Conservation (phyloP, 2,888 invertebrate genomes). For the Cancer borealis region DNA sequence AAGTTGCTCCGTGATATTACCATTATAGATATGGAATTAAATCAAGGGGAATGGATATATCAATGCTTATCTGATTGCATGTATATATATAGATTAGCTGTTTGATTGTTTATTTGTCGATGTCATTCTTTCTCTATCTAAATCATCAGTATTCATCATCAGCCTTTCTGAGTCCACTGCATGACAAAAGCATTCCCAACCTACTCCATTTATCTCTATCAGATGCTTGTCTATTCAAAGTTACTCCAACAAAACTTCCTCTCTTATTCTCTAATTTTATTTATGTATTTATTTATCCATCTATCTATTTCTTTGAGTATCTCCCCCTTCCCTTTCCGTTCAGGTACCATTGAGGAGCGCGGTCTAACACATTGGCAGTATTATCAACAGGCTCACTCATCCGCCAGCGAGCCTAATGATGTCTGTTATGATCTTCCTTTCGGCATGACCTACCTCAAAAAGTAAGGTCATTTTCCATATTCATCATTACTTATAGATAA, state of each 20-base stretch:
- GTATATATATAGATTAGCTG: no score
- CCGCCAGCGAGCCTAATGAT: neutral
- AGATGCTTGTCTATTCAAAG: no score
- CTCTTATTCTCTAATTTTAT: neutral
- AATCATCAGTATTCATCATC: no score
- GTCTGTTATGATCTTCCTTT: constrained; percentile 51
- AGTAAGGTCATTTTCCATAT: neutral
- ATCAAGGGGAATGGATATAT: no score
- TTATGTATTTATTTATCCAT: no score
- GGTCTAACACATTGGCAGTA: constrained; percentile 54
- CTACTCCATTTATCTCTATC: no score
- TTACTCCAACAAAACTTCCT: no score
- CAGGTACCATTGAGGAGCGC: constrained; percentile 57
- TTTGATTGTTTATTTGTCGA: neutral
- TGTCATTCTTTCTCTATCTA: neutral
- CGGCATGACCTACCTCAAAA: constrained; percentile 44
- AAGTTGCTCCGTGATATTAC: no score
- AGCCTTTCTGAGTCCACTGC: no score
- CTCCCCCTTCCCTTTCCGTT: neutral
- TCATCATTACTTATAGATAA: neutral
- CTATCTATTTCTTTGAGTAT: neutral
- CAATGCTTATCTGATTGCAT: no score
- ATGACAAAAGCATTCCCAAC: no score
- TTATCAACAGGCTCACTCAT: neutral
- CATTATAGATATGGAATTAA: no score